A percentile compares a stretch with the other conserved stretches of the same genome.
These are phyloP conservation scores for Bruchidius siliquastri DNA, from an alignment of 2,888 invertebrate genomes.

Conservation along the genomic window DNA sequence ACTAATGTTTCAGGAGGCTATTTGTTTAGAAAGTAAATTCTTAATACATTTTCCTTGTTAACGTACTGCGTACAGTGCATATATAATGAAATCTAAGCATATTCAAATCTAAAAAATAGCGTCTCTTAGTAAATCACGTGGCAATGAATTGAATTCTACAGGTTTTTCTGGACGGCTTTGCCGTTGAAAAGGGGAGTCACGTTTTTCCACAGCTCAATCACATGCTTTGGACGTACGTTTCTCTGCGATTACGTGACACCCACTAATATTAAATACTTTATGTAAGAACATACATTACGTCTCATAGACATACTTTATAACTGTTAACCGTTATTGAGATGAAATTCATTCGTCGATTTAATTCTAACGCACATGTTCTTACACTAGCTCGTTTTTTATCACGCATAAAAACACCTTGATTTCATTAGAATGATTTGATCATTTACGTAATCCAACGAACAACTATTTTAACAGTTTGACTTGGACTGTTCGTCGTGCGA, in stretches of 20 bases:
- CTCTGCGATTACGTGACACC: constrained; percentile 23
- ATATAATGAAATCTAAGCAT: background rate
- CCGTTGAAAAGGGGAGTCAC: constrained; percentile 17
- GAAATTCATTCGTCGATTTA: constrained; percentile 9
- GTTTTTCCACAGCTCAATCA: constrained; percentile 24
- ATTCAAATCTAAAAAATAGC: background rate
- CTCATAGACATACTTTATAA: constrained; percentile 20
- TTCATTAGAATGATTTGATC: background rate
- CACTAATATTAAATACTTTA: constrained; percentile 21
- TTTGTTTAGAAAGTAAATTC: background rate
- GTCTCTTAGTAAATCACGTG: background rate
- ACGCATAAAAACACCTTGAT: constrained; percentile 1
- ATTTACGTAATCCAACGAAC: background rate
- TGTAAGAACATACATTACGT: constrained; percentile 20
- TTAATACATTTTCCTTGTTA: background rate
- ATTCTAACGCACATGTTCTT: constrained; percentile 2
- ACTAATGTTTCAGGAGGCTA: too few species aligned
- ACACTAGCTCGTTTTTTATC: constrained; percentile 6
- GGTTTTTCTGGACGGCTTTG: background rate
- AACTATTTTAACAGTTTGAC: too few species aligned
- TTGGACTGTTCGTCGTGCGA: too few species aligned
- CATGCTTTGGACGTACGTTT: constrained; percentile 28
- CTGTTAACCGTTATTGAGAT: constrained; percentile 23
- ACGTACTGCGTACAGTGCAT: background rate
- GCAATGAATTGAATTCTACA: background rate